A percentile compares a stretch with the other conserved stretches of the same genome.
phyloP scores from a whole-genome alignment of 2,888 invertebrate genomes.

The Drosophila leonis region DNA sequence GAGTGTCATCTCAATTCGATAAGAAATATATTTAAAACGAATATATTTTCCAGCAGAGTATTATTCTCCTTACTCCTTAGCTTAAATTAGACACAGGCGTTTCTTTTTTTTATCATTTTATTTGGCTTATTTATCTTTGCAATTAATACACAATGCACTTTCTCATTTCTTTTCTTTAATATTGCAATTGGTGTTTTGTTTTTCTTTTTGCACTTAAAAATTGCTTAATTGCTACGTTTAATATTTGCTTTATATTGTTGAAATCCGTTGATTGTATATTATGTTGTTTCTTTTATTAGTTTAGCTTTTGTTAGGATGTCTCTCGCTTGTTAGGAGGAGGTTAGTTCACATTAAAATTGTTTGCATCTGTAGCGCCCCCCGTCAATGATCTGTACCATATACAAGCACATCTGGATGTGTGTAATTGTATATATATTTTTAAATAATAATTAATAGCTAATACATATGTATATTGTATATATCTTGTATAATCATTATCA shows the following conservation, averaged over 20 bases:
- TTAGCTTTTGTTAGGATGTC: conserved; percentile 45
- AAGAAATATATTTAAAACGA: background rate
- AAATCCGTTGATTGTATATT: conserved; percentile 69
- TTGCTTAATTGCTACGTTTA: conserved; percentile 62
- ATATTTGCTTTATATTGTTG: conserved; percentile 56
- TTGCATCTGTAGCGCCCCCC: conserved; percentile 22
- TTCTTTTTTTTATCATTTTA: conserved; percentile 53
- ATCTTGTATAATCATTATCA: conserved; percentile 64
- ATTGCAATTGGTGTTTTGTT: conserved; percentile 58
- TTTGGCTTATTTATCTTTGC: conserved; percentile 77
- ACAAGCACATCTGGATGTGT: conserved; percentile 30
- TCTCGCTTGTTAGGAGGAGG: conserved; percentile 27
- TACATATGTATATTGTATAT: conserved; percentile 62
- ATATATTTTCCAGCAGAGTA: background rate
- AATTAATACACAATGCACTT: conserved; percentile 65
- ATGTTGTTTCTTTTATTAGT: conserved; percentile 35
- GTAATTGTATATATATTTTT: conserved; percentile 54
- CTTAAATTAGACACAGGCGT: background rate
- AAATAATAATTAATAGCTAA: conserved; percentile 70
- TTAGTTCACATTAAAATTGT: conserved; percentile 21
- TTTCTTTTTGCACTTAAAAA: conserved; percentile 65
- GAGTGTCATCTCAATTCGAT: background rate
- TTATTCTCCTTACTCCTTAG: too few relatives aligned
- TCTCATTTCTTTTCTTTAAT: conserved; percentile 55
- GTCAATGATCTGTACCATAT: conserved; percentile 23